Evolutionary conservation across 2,888 invertebrate species (phyloP), one percentile per base, ranked within the genome.

Genomic region (Leptarthrus brevirostris): DNA sequence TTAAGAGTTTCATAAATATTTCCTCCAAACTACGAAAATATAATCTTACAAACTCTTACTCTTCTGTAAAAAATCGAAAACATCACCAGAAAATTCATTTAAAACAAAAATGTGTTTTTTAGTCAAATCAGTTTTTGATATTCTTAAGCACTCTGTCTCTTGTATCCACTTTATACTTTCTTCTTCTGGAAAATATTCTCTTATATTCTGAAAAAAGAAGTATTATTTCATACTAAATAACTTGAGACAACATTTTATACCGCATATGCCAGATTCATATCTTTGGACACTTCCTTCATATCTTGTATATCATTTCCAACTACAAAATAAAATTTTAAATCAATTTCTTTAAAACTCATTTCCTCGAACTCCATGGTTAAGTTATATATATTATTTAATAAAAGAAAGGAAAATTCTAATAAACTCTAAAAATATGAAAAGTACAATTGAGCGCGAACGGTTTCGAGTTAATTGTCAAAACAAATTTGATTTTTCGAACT

Each of bases 61-160:
- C 54, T 83, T 82, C 77, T 86, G 87, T 4, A 93, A 81, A 79
- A 89, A 89, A 0, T 90, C 86, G 84, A 92, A 96, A 0, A 89
- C 84, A 3, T 88, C 85, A 10, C 95, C 95, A 77, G 89, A 87
- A 85, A 97, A 96, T 53, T 89, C 87, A 73, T 93, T 90, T 80
- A 95, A 87, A 0, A 97, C 89, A 81, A 94, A 92, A 1, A 94
- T 90, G 86, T 93, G 91, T 77, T 88, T 90, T 78, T 89, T 89
- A 0, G 86, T 86, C 1, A 89, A 81, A 20, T 90, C 90, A 6
- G 87, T 87, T 49, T 90, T 87, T 8, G 85, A 80, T 3, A 89
- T 83, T 10, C 83, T 79, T 0, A 87, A 84, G 76, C 91, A 90
- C 12, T 90, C 86, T 2, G 85, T 83, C 80, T 92, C 91, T 8